Percentiles rank a stretch among this genome's conserved stretches.
Conservation (phyloP, 2,797 vertebrate genomes). For the Falco novaeseelandiae region DNA sequence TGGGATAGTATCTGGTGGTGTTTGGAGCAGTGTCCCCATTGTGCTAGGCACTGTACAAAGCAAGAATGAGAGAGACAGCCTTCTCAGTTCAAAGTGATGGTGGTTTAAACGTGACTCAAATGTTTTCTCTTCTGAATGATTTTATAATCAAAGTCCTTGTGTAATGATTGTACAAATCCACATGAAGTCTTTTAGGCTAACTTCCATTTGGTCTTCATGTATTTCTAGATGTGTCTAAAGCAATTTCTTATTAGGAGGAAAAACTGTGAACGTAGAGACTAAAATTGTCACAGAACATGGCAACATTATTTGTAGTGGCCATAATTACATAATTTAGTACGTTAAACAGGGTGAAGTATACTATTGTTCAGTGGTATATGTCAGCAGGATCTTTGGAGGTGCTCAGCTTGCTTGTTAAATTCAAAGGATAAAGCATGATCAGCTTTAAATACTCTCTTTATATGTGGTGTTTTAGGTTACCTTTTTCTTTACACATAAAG, state of each 20-base stretch:
- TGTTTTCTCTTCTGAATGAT: neutral
- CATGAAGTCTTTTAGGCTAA: neutral
- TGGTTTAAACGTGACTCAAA: neutral
- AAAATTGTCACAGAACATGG: neutral
- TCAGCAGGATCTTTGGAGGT: neutral
- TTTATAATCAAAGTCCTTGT: neutral
- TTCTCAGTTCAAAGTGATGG: neutral
- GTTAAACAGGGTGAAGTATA: neutral
- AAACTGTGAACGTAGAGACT: neutral
- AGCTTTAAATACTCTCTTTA: neutral
- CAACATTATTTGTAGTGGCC: neutral
- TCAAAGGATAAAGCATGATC: neutral
- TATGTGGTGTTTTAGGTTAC: neutral
- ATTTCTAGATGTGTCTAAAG: neutral
- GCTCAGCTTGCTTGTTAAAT: neutral
- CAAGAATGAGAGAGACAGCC: neutral
- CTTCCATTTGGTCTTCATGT: neutral
- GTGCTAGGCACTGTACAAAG: neutral
- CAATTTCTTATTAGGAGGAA: neutral
- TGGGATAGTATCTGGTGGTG: neutral
- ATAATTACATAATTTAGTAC: accelerated
- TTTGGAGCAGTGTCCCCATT: neutral
- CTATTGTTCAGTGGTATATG: neutral
- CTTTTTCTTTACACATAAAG: neutral
- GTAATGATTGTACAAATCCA: neutral